Evolutionary conservation across 2,888 invertebrate genomes (phyloP).

Genomic region (Cremastinae sp.): DNA sequence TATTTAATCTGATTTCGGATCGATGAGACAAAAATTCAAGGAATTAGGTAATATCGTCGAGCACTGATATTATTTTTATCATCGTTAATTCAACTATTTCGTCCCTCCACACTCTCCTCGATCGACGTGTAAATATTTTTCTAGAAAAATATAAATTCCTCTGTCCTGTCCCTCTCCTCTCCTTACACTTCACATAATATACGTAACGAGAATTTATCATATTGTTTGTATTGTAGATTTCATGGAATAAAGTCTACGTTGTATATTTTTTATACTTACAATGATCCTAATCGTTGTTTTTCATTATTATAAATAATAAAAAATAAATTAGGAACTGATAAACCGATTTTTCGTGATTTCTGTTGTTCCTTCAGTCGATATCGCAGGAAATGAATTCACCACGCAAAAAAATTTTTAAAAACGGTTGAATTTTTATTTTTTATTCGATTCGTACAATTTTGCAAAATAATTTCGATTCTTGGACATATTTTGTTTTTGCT

Average conservation of each 20-base stretch:
- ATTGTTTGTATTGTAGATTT: slow-evolving; percentile 64
- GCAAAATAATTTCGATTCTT: too few species aligned
- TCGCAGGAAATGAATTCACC: too few species aligned
- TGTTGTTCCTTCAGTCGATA: too few species aligned
- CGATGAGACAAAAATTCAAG: slow-evolving; percentile 7
- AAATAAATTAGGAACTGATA: too few species aligned
- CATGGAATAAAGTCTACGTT: slow-evolving; percentile 76
- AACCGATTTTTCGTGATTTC: too few species aligned
- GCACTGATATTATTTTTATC: slow-evolving; percentile 33
- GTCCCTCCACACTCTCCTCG: slow-evolving; percentile 50
- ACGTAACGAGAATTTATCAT: slow-evolving; percentile 63
- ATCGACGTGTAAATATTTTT: slow-evolving; percentile 77
- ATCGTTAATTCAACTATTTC: slow-evolving; percentile 18
- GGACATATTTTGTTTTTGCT: not conserved
- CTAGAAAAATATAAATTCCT: slow-evolving; percentile 14
- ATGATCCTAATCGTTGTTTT: not conserved
- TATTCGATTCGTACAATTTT: not conserved
- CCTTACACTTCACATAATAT: slow-evolving; percentile 64
- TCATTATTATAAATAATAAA: too few species aligned
- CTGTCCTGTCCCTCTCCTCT: slow-evolving; percentile 37
- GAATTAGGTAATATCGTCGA: slow-evolving; percentile 48
- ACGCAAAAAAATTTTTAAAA: too few species aligned
- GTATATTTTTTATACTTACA: slow-evolving; percentile 76
- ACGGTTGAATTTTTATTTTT: slow-evolving; percentile 16
- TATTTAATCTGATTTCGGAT: slow-evolving; percentile 16